These are phyloP conservation scores for Ecdyonurus torrentis DNA, from an alignment of 2,888 invertebrate species.

Conservation along the genomic window DNA sequence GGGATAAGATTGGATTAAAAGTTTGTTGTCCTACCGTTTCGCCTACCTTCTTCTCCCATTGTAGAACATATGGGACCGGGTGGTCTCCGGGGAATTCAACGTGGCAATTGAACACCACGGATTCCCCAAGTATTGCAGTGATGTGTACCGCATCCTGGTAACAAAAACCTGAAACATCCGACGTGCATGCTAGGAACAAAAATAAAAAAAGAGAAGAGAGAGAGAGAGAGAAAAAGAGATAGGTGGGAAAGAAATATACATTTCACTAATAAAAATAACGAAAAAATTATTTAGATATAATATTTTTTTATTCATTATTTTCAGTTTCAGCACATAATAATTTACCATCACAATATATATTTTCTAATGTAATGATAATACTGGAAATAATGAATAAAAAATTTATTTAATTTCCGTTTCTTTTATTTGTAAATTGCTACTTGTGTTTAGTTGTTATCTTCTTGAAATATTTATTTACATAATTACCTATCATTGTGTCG, in stretches of 20 bases:
- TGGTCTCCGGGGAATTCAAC: constrained; percentile 92
- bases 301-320: neutral
- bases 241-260: neutral
- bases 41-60: constrained; percentile 99
- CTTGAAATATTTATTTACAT: no score
- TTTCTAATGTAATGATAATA: no score
- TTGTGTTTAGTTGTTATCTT: no score
- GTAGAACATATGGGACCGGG: constrained; percentile 93
- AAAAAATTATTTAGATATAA: neutral
- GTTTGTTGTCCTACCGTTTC: constrained; percentile 57
- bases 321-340: no score
- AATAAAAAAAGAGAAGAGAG: neutral
- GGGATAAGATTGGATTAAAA: neutral
- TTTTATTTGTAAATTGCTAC: no score
- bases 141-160: constrained; percentile 84
- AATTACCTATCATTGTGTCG: no score
- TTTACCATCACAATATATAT: no score
- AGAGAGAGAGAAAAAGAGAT: no score
- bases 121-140: constrained; percentile 92
- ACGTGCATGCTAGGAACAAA: neutral
- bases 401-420: no score
- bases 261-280: neutral
- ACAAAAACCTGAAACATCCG: neutral
- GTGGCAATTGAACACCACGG: constrained; percentile 95
- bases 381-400: no score